Conservation (phyloP, 2,797 vertebrate genomes). For the Malurus splendens region DNA sequence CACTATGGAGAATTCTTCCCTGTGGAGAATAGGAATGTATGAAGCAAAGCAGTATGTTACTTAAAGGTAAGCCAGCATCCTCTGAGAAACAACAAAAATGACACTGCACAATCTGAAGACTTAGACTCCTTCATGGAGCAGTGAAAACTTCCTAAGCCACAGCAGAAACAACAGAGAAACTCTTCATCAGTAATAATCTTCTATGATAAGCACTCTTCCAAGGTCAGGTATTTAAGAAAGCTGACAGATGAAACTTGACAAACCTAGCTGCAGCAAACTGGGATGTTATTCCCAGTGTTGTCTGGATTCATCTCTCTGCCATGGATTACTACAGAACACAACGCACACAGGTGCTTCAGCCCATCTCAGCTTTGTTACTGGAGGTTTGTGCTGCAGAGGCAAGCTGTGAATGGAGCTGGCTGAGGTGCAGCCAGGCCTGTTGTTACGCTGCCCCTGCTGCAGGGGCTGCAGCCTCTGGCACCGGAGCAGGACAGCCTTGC, state of each 20-base stretch:
- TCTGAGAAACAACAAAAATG: neutral
- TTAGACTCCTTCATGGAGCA: neutral
- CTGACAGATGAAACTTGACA: neutral
- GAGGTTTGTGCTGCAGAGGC: neutral
- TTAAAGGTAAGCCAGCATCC: neutral
- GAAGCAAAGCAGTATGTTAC: neutral
- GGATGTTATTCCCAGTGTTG: neutral
- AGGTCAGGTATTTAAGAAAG: neutral
- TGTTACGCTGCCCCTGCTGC: neutral
- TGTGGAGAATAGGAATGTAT: neutral
- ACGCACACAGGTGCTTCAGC: rapidly evolving
- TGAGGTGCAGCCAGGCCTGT: rapidly evolving
- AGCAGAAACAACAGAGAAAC: neutral
- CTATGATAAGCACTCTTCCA: neutral
- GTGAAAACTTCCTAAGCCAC: neutral
- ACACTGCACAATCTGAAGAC: neutral
- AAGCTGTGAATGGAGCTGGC: neutral
- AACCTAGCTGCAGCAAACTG: neutral
- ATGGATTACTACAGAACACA: rapidly evolving
- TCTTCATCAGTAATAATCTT: neutral
- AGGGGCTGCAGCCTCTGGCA: neutral
- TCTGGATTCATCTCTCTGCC: neutral
- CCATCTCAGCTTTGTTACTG: neutral
- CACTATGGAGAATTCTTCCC: neutral
- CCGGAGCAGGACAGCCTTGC: neutral